phyloP scores from a whole-genome alignment of 2,113 vertebrate genomes.

The Microcebus murinus region DNA sequence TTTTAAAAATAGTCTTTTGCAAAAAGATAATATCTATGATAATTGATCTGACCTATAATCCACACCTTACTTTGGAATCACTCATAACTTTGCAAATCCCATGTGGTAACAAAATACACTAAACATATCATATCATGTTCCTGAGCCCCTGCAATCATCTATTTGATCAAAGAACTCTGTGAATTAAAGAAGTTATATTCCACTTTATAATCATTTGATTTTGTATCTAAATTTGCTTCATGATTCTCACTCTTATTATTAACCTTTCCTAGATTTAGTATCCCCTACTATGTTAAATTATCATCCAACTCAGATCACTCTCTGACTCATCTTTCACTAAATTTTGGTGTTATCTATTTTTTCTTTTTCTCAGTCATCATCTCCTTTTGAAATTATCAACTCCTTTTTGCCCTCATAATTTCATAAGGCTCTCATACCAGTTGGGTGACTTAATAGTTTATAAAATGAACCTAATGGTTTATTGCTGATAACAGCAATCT shows the following conservation, averaged over 20 bases:
- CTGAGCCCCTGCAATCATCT: neutral
- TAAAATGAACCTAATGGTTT: neutral
- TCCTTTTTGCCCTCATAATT: neutral
- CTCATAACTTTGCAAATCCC: neutral
- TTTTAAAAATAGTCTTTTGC: constrained; percentile 8
- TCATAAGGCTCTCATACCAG: neutral
- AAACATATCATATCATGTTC: neutral
- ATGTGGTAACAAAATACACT: neutral
- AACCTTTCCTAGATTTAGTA: neutral
- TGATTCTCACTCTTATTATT: neutral
- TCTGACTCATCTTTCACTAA: neutral
- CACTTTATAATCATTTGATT: constrained; percentile 2
- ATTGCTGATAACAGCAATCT: neutral
- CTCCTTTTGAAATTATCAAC: constrained; percentile 28
- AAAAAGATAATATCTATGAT: neutral
- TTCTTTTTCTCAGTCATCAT: neutral
- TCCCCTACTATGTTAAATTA: neutral
- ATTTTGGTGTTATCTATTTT: neutral
- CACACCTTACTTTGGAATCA: neutral
- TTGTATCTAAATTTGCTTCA: neutral
- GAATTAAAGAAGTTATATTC: neutral
- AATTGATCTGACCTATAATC: neutral
- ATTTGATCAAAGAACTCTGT: neutral
- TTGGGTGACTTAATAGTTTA: neutral
- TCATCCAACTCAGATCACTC: neutral